Percentiles rank a stretch among this genome's conserved stretches.
Conservation (phyloP, 2,888 invertebrate genomes). For the Lottia gigantea region DNA sequence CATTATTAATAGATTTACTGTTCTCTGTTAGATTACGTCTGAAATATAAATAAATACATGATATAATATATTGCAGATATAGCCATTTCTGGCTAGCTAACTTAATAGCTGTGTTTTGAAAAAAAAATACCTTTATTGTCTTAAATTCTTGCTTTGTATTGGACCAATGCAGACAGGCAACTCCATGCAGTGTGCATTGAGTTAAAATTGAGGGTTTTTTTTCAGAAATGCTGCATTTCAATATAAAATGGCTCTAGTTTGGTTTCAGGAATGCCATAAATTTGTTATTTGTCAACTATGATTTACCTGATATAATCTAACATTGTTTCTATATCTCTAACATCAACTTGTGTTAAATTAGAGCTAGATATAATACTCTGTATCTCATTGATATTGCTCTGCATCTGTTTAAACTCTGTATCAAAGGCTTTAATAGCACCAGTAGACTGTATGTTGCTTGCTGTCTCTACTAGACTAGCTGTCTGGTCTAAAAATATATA, state of each 20-base stretch:
- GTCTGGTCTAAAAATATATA: slow-evolving; percentile 75
- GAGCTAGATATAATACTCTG: slow-evolving; percentile 85
- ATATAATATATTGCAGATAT: too few species aligned
- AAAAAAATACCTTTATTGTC: too few species aligned
- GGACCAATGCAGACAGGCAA: too few species aligned
- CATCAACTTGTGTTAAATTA: slow-evolving; percentile 73
- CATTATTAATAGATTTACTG: slow-evolving; percentile 75
- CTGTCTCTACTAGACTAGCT: slow-evolving; percentile 82
- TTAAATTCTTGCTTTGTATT: too few species aligned
- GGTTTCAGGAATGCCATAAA: too few species aligned
- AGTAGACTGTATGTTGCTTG: slow-evolving; percentile 91
- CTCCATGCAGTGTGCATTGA: too few species aligned
- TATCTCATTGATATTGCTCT: slow-evolving; percentile 83
- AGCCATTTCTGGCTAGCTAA: too few species aligned
- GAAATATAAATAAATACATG: slow-evolving; percentile 26
- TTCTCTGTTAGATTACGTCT: slow-evolving; percentile 74
- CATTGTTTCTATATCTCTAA: slow-evolving; percentile 69
- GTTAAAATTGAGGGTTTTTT: neutral
- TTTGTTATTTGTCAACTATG: neutral
- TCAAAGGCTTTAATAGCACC: slow-evolving; percentile 98
- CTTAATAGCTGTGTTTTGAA: too few species aligned
- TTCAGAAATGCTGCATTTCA: neutral
- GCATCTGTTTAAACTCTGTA: slow-evolving; percentile 92
- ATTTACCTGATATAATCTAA: slow-evolving; percentile 70
- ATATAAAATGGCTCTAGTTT: neutral